Percentiles rank a stretch among this genome's conserved stretches.
Evolutionary conservation across 2,113 vertebrate genomes (phyloP).

Genomic region (Tachysurus fulvidraco): DNA sequence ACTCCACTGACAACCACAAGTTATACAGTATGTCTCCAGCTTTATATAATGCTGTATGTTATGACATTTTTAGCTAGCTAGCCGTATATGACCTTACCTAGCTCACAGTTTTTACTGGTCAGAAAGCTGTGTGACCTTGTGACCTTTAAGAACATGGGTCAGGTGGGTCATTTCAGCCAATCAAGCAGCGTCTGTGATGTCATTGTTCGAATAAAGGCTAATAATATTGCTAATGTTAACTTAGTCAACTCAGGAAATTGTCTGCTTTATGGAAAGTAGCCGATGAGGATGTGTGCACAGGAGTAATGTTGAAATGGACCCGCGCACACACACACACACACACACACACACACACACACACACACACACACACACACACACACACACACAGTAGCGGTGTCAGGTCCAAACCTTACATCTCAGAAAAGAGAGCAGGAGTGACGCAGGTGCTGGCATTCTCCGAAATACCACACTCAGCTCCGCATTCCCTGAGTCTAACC

Average conservation of each 20-base stretch:
- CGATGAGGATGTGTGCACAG: not conserved
- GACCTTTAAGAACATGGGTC: not conserved
- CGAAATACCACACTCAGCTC: conserved; percentile 54
- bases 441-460: conserved; percentile 53
- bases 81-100: not conserved
- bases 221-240: not conserved
- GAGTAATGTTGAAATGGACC: conserved; percentile 46
- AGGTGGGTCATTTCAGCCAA: not conserved
- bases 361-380: conserved; percentile 44
- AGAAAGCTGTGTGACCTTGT: not conserved
- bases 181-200: not conserved
- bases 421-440: conserved; percentile 42
- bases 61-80: not conserved
- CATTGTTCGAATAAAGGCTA: not conserved
- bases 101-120: not conserved
- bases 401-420: conserved; percentile 33
- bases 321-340: conserved; percentile 33
- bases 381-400: not conserved
- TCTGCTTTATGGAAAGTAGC: not conserved
- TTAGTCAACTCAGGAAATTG: not conserved
- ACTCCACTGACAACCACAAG: not conserved
- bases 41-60: not conserved
- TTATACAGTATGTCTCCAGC: not conserved
- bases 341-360: conserved; percentile 34
- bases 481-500: conserved; percentile 34